Evolutionary conservation across 2,888 invertebrate genomes (phyloP).

Genomic region (Chironomus riparius): DNA sequence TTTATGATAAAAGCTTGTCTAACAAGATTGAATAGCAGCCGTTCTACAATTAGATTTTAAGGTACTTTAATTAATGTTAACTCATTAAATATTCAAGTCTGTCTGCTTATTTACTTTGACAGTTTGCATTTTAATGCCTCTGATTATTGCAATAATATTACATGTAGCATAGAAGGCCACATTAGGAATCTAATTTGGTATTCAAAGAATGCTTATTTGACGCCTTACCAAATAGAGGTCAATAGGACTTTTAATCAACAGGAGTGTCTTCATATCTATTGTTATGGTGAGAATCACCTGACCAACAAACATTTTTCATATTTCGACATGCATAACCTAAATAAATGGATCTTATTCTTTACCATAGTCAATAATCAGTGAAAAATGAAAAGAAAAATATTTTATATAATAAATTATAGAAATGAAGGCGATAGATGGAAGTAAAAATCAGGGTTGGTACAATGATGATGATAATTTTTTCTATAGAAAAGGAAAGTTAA

Average conservation of each 20-base stretch:
- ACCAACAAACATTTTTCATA: not conserved
- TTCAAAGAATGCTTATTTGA: too few relatives aligned
- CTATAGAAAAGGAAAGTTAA: slow-evolving; percentile 7
- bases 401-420: not conserved
- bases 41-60: too few relatives aligned
- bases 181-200: too few relatives aligned
- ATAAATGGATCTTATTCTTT: not conserved
- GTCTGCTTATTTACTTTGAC: too few relatives aligned
- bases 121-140: too few relatives aligned
- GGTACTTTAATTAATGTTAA: too few relatives aligned
- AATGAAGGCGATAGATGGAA: too few relatives aligned
- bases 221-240: not conserved
- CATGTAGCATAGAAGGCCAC: too few relatives aligned
- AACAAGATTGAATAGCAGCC: too few relatives aligned
- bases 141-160: too few relatives aligned
- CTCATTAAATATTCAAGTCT: too few relatives aligned
- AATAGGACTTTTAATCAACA: not conserved
- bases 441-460: slow-evolving; percentile 19
- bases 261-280: not conserved
- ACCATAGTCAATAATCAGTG: not conserved
- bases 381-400: not conserved
- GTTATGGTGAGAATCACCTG: not conserved
- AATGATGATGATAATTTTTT: slow-evolving; percentile 4
- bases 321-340: not conserved
- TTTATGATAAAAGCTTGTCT: too few relatives aligned